A percentile compares a stretch with the other conserved stretches of the same genome.
These are phyloP conservation scores for Todus mexicanus DNA, from an alignment of 2,797 vertebrate genomes.

Conservation along the genomic window DNA sequence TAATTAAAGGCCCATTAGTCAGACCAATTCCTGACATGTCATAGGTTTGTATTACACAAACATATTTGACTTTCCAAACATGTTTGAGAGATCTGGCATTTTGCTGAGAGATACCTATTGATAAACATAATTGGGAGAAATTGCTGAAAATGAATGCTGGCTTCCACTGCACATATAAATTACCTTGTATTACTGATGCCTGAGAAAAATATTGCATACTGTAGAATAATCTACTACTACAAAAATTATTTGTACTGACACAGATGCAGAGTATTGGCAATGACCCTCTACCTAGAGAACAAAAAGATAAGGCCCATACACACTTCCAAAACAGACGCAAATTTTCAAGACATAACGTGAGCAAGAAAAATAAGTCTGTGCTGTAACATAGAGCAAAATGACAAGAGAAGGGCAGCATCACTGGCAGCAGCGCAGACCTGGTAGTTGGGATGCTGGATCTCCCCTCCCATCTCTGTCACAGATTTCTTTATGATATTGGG, in stretches of 20 bases:
- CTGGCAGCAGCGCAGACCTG: neutral
- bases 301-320: neutral
- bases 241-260: neutral
- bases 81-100: constrained; percentile 69
- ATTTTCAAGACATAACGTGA: neutral
- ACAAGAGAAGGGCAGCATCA: neutral
- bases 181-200: neutral
- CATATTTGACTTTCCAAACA: constrained; percentile 76
- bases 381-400: neutral
- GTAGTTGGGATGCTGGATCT: neutral
- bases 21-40: constrained; percentile 80
- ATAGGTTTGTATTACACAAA: constrained; percentile 78
- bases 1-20: constrained; percentile 81
- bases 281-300: neutral
- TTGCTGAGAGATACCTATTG: constrained; percentile 74
- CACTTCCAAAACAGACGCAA: neutral
- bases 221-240: neutral
- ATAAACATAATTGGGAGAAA: constrained; percentile 72
- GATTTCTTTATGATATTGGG: neutral
- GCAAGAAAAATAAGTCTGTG: neutral
- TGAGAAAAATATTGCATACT: neutral
- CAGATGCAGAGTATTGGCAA: neutral
- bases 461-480: rapidly evolving
- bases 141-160: constrained; percentile 65
- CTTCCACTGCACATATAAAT: neutral